Evolutionary conservation across 2,113 vertebrate genomes (phyloP).

Genomic region (Nothoprocta perdicaria): DNA sequence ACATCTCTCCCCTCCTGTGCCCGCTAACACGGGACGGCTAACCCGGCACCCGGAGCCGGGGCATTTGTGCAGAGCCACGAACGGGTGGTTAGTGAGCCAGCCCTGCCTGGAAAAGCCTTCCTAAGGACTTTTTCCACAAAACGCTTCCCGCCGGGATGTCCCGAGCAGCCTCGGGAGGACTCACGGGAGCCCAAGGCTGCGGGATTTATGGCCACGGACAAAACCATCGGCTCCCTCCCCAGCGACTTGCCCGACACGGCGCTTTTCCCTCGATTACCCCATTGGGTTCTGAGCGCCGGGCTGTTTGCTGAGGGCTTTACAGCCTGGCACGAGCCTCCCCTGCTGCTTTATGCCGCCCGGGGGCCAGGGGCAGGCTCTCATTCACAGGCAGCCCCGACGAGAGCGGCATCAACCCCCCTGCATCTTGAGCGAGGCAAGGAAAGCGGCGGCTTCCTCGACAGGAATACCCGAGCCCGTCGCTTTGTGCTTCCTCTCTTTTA

Average conservation of each 20-base stretch:
- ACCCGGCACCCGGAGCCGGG: constrained; percentile 14
- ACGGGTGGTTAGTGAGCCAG: not conserved
- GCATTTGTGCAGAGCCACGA: constrained; percentile 15
- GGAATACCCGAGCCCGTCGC: not conserved
- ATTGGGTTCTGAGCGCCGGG: not conserved
- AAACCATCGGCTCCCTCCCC: not conserved
- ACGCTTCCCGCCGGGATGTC: not conserved
- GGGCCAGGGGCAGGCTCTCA: not conserved
- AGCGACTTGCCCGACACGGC: not conserved
- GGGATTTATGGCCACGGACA: not conserved
- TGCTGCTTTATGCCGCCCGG: not conserved
- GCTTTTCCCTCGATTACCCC: constrained; percentile 36
- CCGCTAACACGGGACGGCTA: constrained; percentile 9
- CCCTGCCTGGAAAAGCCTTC: constrained; percentile 1
- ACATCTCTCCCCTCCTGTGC: not conserved
- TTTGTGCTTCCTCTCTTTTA: constrained; percentile 17
- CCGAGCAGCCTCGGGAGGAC: not conserved
- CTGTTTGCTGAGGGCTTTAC: constrained; percentile 19
- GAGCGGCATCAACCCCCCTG: accelerated
- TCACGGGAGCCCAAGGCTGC: not conserved
- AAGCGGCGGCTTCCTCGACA: not conserved
- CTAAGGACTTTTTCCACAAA: constrained; percentile 50
- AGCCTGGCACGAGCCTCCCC: not conserved
- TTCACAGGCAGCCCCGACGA: accelerated
- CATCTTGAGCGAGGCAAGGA: not conserved